phyloP scores from a whole-genome alignment of 2,113 vertebrate species.

The Thermophis baileyi region DNA sequence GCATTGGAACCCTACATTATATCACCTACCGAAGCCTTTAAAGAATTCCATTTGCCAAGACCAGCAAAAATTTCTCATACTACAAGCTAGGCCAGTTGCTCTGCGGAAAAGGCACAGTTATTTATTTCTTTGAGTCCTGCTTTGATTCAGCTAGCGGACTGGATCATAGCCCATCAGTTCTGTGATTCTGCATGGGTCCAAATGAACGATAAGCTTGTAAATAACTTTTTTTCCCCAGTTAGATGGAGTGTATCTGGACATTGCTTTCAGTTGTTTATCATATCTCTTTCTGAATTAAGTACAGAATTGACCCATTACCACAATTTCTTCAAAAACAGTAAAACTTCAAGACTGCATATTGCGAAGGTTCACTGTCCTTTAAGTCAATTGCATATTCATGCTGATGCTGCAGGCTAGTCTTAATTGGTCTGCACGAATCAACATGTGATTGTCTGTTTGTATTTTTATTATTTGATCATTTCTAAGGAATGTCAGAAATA shows the following conservation, averaged over 20 bases:
- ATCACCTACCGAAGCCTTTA: background rate
- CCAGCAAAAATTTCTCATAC: background rate
- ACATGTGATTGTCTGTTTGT: constrained; percentile 12
- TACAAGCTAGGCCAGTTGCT: background rate
- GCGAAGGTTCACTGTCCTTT: constrained; percentile 22
- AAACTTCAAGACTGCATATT: constrained; percentile 16
- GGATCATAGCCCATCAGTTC: background rate
- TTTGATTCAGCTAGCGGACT: background rate
- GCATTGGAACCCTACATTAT: background rate
- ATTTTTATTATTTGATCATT: constrained; percentile 33
- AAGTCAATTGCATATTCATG: constrained; percentile 5
- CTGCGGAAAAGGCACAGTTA: background rate
- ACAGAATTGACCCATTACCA: constrained; percentile 27
- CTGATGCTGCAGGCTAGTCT: background rate
- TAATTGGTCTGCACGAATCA: constrained; percentile 16
- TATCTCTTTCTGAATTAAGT: constrained; percentile 46
- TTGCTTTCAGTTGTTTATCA: constrained; percentile 48
- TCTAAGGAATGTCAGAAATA: constrained; percentile 32
- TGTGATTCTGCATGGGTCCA: background rate
- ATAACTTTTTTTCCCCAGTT: background rate
- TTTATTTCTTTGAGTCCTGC: background rate
- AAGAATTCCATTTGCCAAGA: background rate
- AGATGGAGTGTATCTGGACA: constrained; percentile 46
- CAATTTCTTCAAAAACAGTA: background rate
- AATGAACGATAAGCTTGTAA: background rate